phyloP scores from a whole-genome alignment of 2,888 invertebrate genomes.

The Orthosia gracilis region DNA sequence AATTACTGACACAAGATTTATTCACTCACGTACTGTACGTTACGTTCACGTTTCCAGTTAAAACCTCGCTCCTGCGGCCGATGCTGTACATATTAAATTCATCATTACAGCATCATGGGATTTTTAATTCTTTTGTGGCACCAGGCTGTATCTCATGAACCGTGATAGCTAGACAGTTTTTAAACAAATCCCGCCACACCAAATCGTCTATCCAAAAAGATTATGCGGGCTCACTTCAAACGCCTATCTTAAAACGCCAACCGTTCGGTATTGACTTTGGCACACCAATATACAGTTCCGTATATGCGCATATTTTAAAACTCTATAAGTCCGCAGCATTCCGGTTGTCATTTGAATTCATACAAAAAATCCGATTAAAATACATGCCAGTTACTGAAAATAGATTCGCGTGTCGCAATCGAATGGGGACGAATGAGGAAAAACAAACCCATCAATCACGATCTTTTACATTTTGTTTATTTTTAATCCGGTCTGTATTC shows the following conservation, averaged over 20 bases:
- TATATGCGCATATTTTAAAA: constrained; percentile 54
- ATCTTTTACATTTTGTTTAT: constrained; percentile 66
- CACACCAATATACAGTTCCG: constrained; percentile 43
- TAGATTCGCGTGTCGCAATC: constrained; percentile 70
- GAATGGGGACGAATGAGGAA: constrained; percentile 74
- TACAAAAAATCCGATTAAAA: constrained; percentile 73
- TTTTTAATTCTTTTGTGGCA: constrained; percentile 65
- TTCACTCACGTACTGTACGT: constrained; percentile 11
- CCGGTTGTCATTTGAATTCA: constrained; percentile 47
- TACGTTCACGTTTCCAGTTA: constrained; percentile 56
- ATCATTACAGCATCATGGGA: constrained; percentile 51
- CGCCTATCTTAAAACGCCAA: constrained; percentile 61
- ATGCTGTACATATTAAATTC: constrained; percentile 60
- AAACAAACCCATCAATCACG: constrained; percentile 78
- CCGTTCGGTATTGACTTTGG: constrained; percentile 60
- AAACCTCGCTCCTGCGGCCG: constrained; percentile 51
- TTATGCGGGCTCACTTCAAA: constrained; percentile 62
- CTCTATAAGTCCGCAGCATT: constrained; percentile 50
- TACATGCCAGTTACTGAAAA: constrained; percentile 71
- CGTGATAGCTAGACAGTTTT: constrained; percentile 61
- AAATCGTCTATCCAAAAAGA: constrained; percentile 59
- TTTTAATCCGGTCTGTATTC: constrained; percentile 63
- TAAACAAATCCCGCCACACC: constrained; percentile 65
- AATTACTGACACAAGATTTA: constrained; percentile 20
- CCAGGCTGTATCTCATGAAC: too few species aligned